A percentile compares a stretch with the other conserved stretches of the same genome.
Evolutionary conservation across 2,888 invertebrate genomes (phyloP).

Genomic region (Isotomurus palustris): DNA sequence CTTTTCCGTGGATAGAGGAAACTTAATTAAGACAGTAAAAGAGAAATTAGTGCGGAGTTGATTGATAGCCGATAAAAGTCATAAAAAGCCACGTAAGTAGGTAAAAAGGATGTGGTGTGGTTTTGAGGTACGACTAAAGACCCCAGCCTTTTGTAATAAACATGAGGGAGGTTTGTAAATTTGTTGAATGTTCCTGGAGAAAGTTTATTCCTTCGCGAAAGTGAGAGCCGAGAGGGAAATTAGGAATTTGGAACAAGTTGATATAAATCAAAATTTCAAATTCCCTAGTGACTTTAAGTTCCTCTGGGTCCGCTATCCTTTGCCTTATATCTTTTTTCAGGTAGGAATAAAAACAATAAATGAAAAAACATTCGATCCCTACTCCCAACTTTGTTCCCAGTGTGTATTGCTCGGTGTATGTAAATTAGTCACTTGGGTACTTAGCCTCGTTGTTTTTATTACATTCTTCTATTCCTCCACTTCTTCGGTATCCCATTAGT

Average conservation of each 20-base stretch:
- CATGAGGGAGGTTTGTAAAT: no score
- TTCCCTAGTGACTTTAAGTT: not conserved
- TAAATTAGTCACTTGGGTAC: constrained; percentile 1
- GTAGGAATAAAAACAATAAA: not conserved
- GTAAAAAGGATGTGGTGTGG: no score
- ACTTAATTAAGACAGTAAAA: constrained; percentile 36
- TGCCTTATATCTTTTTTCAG: not conserved
- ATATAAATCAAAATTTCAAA: constrained; percentile 1
- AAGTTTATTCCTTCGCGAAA: no score
- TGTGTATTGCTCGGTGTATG: no score
- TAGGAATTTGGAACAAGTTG: no score
- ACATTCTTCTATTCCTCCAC: not conserved
- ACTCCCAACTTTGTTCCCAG: no score
- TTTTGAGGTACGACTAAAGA: no score
- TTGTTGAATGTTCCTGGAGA: no score
- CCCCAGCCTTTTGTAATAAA: no score
- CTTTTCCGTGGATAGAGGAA: constrained; percentile 18
- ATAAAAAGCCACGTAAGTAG: no score
- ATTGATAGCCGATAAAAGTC: constrained; percentile 22
- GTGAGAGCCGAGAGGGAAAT: no score
- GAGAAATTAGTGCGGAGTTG: constrained; percentile 21
- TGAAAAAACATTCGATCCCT: no score
- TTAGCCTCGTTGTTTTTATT: constrained; percentile 3
- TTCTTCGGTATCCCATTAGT: constrained; percentile 23
- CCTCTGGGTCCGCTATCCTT: not conserved